Percentiles rank a stretch among this genome's conserved stretches.
Evolutionary conservation across 2,113 vertebrate species (phyloP).

Genomic region (Athene noctua): DNA sequence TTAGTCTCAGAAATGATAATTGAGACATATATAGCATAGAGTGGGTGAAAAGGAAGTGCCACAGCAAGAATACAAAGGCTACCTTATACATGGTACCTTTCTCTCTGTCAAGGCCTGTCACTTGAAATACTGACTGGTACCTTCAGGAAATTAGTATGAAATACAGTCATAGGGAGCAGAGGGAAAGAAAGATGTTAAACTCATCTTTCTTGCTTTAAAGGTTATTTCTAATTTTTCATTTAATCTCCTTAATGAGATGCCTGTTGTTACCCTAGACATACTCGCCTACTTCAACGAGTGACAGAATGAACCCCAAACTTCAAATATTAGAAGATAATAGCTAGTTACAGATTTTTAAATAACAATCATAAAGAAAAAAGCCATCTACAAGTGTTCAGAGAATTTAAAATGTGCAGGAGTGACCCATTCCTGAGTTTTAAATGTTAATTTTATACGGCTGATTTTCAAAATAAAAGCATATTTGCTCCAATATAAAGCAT

Average conservation of each 20-base stretch:
- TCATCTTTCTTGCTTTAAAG: conserved; percentile 36
- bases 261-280: background rate
- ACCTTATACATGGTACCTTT: background rate
- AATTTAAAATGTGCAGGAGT: background rate
- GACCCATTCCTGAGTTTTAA: background rate
- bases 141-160: conserved; percentile 6
- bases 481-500: background rate
- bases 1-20: background rate
- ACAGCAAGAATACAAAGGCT: conserved; percentile 24
- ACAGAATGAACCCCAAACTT: background rate
- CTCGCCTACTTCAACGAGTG: background rate
- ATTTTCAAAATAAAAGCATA: background rate
- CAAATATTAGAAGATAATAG: background rate
- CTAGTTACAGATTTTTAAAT: background rate
- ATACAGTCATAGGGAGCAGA: background rate
- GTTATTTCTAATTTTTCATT: conserved; percentile 58
- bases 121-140: conserved; percentile 3
- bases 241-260: conserved; percentile 27
- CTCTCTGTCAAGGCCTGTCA: background rate
- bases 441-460: background rate
- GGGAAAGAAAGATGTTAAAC: conserved; percentile 46
- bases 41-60: background rate
- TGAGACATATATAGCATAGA: background rate
- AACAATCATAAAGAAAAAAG: background rate
- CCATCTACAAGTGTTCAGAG: background rate